Evolutionary conservation across 2,888 invertebrate genomes (phyloP).

Genomic region (Yponomeuta sedellus): DNA sequence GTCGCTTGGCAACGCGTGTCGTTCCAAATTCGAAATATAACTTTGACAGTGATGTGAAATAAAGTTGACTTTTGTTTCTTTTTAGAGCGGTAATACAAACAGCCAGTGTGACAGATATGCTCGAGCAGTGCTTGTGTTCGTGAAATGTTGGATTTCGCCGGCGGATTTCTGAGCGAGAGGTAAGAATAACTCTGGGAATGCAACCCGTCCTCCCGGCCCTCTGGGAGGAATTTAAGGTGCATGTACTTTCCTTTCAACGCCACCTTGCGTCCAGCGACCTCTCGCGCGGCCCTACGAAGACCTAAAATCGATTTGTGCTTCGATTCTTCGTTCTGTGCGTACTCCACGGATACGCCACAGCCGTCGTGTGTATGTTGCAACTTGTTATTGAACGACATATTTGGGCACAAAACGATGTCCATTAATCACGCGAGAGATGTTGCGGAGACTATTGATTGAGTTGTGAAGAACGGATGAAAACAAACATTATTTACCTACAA

Average conservation of each 20-base stretch:
- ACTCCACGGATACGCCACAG: neutral
- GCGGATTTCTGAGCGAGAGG: slow-evolving; percentile 41
- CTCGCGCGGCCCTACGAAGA: slow-evolving; percentile 29
- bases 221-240: slow-evolving; percentile 43
- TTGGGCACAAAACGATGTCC: slow-evolving; percentile 2
- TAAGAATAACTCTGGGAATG: slow-evolving; percentile 68
- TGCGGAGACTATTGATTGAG: neutral
- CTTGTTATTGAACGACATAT: slow-evolving; percentile 8
- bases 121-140: slow-evolving; percentile 32
- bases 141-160: slow-evolving; percentile 11
- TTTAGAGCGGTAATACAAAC: slow-evolving; percentile 38
- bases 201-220: slow-evolving; percentile 66
- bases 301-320: slow-evolving; percentile 17
- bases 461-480: neutral
- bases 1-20: slow-evolving; percentile 53
- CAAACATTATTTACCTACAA: neutral
- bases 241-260: slow-evolving; percentile 64
- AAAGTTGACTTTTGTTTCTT: slow-evolving; percentile 44
- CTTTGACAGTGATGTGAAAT: slow-evolving; percentile 66
- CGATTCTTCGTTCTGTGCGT: neutral
- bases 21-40: slow-evolving; percentile 28
- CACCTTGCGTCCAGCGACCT: slow-evolving; percentile 58
- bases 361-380: neutral
- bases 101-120: slow-evolving; percentile 48
- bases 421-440: neutral